These are phyloP conservation scores for Pteria penguin DNA, from an alignment of 2,888 invertebrate species.

Conservation along the genomic window DNA sequence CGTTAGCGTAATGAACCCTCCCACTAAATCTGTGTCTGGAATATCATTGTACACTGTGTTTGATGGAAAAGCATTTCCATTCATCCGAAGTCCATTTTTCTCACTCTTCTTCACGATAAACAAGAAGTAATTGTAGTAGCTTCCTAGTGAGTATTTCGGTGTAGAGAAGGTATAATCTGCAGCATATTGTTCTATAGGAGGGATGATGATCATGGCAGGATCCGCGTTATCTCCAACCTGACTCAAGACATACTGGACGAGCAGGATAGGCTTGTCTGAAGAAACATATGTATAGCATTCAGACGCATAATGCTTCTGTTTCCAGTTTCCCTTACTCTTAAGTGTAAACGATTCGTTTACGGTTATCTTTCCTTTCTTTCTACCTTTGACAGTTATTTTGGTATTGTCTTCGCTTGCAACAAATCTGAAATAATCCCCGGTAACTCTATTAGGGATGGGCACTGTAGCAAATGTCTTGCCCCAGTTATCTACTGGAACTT, in stretches of 20 bases:
- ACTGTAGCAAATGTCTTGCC: constrained; percentile 65
- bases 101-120: constrained; percentile 52
- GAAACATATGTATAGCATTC: constrained; percentile 37
- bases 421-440: constrained; percentile 65
- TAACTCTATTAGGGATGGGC: constrained; percentile 61
- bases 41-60: constrained; percentile 43
- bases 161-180: constrained; percentile 63
- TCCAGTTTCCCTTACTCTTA: constrained; percentile 16
- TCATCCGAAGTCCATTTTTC: constrained; percentile 46
- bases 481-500: constrained; percentile 69
- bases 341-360: constrained; percentile 13
- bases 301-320: constrained; percentile 35
- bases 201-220: constrained; percentile 66
- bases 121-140: constrained; percentile 55
- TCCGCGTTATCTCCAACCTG: constrained; percentile 58
- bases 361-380: constrained; percentile 17
- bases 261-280: constrained; percentile 54
- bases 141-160: constrained; percentile 50
- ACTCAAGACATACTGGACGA: constrained; percentile 60
- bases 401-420: constrained; percentile 53
- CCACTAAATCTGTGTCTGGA: constrained; percentile 48
- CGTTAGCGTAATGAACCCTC: constrained; percentile 49
- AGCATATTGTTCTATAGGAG: constrained; percentile 64
- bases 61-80: constrained; percentile 40
- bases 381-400: constrained; percentile 38